A percentile compares a stretch with the other conserved stretches of the same genome.
phyloP scores from a whole-genome alignment of 2,888 invertebrate genomes.

The Brenthis ino region DNA sequence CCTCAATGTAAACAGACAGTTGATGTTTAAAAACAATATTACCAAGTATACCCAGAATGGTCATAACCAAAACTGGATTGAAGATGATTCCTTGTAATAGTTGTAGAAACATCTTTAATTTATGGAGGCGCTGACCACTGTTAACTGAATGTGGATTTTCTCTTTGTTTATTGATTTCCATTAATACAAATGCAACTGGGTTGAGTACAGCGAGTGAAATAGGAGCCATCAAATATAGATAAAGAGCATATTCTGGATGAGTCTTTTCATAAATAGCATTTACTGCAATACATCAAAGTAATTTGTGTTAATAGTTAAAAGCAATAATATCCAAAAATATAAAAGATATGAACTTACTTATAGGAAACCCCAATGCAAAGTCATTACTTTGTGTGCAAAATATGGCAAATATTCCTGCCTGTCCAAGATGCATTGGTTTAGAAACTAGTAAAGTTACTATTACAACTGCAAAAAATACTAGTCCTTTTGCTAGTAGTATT shows the following conservation, averaged over 20 bases:
- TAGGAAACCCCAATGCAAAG: constrained; percentile 97
- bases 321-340: not conserved
- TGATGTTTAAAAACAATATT: constrained; percentile 91
- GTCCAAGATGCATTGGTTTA: constrained; percentile 90
- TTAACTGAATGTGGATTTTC: constrained; percentile 50
- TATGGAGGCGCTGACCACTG: constrained; percentile 40
- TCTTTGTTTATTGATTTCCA: constrained; percentile 89
- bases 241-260: constrained; percentile 95
- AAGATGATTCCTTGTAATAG: constrained; percentile 87
- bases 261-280: constrained; percentile 91
- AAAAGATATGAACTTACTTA: constrained; percentile 83
- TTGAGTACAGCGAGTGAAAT: constrained; percentile 96
- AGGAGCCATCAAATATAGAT: constrained; percentile 96
- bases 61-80: constrained; percentile 96
- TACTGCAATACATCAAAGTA: constrained; percentile 80
- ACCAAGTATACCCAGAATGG: constrained; percentile 92
- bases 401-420: constrained; percentile 95
- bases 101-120: constrained; percentile 67
- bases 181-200: constrained; percentile 93
- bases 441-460: constrained; percentile 89
- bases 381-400: constrained; percentile 99
- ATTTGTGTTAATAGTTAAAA: constrained; percentile 1
- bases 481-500: constrained; percentile 91
- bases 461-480: constrained; percentile 91
- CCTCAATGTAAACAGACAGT: constrained; percentile 88